Base-by-base conservation (phyloP, 1,140 invertebrate genomes). In the Leptinotarsa texana region DNA sequence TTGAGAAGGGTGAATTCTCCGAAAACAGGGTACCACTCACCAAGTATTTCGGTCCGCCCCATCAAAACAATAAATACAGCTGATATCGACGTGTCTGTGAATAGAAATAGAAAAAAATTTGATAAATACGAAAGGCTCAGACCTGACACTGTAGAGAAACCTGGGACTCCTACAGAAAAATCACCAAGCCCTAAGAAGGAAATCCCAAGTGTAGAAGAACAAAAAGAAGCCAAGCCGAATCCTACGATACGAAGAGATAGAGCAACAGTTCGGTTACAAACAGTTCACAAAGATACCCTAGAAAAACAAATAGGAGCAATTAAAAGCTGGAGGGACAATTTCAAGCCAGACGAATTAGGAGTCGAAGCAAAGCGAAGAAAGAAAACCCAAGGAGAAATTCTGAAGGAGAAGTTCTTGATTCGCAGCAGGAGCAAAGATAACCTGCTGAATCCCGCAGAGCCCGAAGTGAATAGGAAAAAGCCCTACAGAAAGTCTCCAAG, bases 31-130 rank as follows among this genome's bases (percentile, higher is more conserved):
- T 79, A 77, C 63, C 83, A 81, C 67, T 75, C 75, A n/a, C 27
- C 67, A n/a, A 81, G 87, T 24, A 83, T 87, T 17, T 87, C 85
- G 74, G 88, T 87, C 77, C 83, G 88, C 3, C 87, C 89, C 62
- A 91, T 91, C 6, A 88, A 92, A 18, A 87, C 88, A 75, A 93
- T 94, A 47, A 93, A 94, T 81, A 94, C 93, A 4, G 92, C 93
- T 2, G 92, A 94, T 81, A 95, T 95, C 77, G 93, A 95, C 83
- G 93, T 95, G 1, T 92, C 92, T 0, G 86, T 89, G 62, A 90
- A 90, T 82, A 88, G 86, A 78, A 89, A 90, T 79, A 84, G 86
- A 80, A 57, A 42, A 42, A 81, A 83, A 69, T 77, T 80, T 75
- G 77, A 77, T 69, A 74, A 3, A 80, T 83, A 77, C 77, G 82